Evolutionary conservation across 2,888 invertebrate species (phyloP).

Genomic region (Stenotaenia linearis): DNA sequence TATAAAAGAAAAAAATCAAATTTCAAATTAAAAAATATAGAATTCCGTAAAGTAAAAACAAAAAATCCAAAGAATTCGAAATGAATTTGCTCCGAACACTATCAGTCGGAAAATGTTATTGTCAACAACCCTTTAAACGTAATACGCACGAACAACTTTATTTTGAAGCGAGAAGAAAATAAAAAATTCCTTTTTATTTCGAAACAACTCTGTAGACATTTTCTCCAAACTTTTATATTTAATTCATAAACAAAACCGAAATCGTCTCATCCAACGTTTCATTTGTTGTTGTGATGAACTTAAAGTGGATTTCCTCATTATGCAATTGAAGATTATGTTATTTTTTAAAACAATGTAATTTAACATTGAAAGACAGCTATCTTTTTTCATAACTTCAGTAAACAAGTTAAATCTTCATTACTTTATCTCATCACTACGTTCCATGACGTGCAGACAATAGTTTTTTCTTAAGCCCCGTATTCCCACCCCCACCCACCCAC

Average conservation of each 20-base stretch:
- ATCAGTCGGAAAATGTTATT: no score
- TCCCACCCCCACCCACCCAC: background rate
- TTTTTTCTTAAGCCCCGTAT: background rate
- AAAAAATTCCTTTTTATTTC: background rate
- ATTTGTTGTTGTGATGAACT: background rate
- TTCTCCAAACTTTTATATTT: background rate
- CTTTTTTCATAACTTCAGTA: background rate
- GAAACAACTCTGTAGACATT: background rate
- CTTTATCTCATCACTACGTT: slow-evolving; percentile 3
- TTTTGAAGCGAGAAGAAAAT: background rate
- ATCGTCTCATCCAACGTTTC: background rate
- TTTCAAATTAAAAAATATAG: background rate
- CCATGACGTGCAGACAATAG: background rate
- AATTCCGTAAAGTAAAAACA: no score
- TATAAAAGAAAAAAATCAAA: background rate
- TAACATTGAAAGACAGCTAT: background rate
- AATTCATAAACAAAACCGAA: background rate
- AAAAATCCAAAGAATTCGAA: no score
- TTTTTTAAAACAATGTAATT: background rate
- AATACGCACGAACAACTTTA: no score
- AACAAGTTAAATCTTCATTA: slow-evolving; percentile 17
- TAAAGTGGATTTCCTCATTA: background rate
- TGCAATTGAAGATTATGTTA: background rate
- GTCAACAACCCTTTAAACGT: no score
- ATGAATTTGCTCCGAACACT: no score